phyloP scores from a whole-genome alignment of 2,113 vertebrate species.

The Cromileptes altivelis region DNA sequence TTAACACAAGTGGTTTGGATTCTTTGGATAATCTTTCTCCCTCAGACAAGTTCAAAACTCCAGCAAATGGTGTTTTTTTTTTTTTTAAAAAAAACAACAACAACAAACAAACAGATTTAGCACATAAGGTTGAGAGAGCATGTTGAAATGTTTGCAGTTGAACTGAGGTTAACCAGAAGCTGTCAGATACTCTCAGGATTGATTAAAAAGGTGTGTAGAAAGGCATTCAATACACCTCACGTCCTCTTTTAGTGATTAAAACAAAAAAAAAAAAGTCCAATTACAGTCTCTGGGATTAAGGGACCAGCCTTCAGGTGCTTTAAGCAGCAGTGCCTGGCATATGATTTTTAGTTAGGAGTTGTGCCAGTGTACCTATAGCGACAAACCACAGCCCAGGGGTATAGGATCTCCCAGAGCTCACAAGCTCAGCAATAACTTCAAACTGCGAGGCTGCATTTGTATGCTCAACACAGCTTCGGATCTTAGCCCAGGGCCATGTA shows the following conservation, averaged over 20 bases:
- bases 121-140: neutral
- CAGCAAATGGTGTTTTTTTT: neutral
- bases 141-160: slow-evolving; percentile 3
- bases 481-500: slow-evolving; percentile 50
- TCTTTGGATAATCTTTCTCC: neutral
- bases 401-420: slow-evolving; percentile 53
- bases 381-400: slow-evolving; percentile 45
- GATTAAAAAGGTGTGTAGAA: neutral
- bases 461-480: slow-evolving; percentile 31
- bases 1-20: slow-evolving; percentile 34
- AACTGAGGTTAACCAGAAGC: slow-evolving; percentile 1
- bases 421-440: slow-evolving; percentile 58
- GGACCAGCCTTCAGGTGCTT: slow-evolving; percentile 14
- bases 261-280: slow-evolving; percentile 21
- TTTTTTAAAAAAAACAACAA: neutral
- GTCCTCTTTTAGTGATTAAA: slow-evolving; percentile 8
- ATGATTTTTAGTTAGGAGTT: slow-evolving; percentile 12
- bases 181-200: slow-evolving; percentile 14
- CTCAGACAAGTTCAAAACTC: slow-evolving; percentile 7
- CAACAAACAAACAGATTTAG: neutral
- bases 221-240: neutral
- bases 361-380: slow-evolving; percentile 24
- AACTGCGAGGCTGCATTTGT: slow-evolving; percentile 61
- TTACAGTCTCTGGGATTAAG: slow-evolving; percentile 13
- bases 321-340: slow-evolving; percentile 1